Conservation (phyloP, 2,113 vertebrate genomes). For the Noctilio leporinus region DNA sequence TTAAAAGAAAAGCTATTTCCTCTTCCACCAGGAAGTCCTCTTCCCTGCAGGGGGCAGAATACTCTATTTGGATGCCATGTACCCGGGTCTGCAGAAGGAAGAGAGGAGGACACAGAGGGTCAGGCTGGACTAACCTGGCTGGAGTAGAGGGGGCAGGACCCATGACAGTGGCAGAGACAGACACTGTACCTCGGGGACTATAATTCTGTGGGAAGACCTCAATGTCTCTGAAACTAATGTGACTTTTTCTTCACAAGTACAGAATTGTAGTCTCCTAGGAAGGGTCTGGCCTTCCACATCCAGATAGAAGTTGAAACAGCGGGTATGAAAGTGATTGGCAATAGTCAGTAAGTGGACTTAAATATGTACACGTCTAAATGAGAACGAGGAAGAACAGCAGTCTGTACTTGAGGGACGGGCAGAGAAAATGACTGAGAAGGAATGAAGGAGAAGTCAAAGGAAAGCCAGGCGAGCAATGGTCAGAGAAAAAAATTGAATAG, state of each 20-base stretch:
- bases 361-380: not conserved
- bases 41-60: not conserved
- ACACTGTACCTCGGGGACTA: no score
- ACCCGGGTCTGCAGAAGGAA: not conserved
- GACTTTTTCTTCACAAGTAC: no score
- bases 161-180: not conserved
- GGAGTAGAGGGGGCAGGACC: not conserved
- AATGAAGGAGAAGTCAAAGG: not conserved
- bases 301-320: not conserved
- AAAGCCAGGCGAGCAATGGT: not conserved
- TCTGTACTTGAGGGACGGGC: not conserved
- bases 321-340: not conserved
- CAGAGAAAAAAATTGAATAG: not conserved
- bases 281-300: not conserved
- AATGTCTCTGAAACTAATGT: no score
- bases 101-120: not conserved
- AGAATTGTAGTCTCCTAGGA: not conserved
- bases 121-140: accelerated
- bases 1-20: not conserved
- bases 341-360: not conserved
- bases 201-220: no score
- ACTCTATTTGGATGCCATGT: not conserved
- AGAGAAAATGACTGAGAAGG: not conserved
- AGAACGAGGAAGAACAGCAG: not conserved
- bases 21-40: not conserved